Evolutionary conservation across 2,888 invertebrate species (phyloP).

Genomic region (Hypomecis atomaria): DNA sequence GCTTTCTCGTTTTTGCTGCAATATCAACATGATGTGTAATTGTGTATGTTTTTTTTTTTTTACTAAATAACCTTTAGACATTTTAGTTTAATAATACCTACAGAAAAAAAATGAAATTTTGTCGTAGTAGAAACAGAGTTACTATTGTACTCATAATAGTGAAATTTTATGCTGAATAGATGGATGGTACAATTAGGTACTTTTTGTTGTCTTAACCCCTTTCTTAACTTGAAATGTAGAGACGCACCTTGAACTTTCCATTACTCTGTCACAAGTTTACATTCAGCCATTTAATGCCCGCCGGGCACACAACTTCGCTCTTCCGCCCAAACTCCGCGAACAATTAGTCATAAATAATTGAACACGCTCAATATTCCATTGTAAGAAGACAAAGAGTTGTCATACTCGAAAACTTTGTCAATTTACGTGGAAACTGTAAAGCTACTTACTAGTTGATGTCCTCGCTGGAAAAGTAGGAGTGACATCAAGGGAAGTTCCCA

Average conservation of each 20-base stretch:
- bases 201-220: background rate
- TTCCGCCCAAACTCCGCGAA: conserved; percentile 60
- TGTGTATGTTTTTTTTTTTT: too few species aligned
- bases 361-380: conserved; percentile 74
- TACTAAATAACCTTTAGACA: too few species aligned
- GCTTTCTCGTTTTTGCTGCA: too few species aligned
- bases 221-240: conserved; percentile 36
- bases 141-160: too few species aligned
- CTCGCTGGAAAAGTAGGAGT: conserved; percentile 75
- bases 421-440: conserved; percentile 76
- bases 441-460: conserved; percentile 73
- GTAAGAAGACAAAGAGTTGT: conserved; percentile 76
- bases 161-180: too few species aligned
- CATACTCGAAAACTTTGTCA: conserved; percentile 77
- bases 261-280: conserved; percentile 51
- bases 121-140: too few species aligned
- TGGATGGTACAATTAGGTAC: too few species aligned
- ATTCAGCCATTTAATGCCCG: conserved; percentile 51
- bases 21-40: too few species aligned
- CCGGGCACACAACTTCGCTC: conserved; percentile 47
- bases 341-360: conserved; percentile 79
- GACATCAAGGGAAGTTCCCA: conserved; percentile 78
- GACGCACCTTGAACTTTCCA: conserved; percentile 39
- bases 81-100: too few species aligned
- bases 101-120: too few species aligned